These are phyloP conservation scores for Cacoxenus indagator DNA, from an alignment of 2,888 invertebrate species.

Conservation along the genomic window DNA sequence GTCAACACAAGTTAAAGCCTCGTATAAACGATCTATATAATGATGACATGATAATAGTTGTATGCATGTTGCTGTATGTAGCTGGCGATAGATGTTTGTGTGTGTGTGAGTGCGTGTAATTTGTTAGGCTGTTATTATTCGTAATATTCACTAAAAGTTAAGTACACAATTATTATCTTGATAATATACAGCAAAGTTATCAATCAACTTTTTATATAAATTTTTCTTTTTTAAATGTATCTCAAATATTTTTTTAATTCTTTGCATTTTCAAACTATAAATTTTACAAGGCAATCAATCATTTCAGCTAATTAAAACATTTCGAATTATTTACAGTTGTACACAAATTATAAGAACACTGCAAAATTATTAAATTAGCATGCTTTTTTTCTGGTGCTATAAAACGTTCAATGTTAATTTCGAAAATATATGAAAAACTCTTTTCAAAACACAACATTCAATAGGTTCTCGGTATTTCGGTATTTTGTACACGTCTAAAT, in stretches of 20 bases:
- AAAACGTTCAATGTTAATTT: conserved; percentile 12
- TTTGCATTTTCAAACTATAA: conserved; percentile 17
- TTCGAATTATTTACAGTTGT: not conserved
- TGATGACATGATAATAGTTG: not conserved
- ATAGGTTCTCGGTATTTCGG: not conserved
- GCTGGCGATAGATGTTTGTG: conserved; percentile 20
- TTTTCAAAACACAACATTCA: conserved; percentile 29
- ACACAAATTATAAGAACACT: not conserved
- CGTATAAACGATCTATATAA: not conserved
- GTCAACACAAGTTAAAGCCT: too few species aligned
- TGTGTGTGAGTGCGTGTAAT: conserved; percentile 32
- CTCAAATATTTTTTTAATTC: too few species aligned
- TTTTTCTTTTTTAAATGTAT: conserved; percentile 24
- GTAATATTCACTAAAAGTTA: conserved; percentile 17
- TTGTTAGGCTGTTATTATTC: conserved; percentile 40
- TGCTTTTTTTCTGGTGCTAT: not conserved
- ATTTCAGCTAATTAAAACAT: not conserved
- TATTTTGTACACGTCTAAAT: conserved; percentile 21
- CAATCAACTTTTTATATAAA: conserved; percentile 14
- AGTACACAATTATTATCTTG: conserved; percentile 19
- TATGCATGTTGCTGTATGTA: conserved; percentile 26
- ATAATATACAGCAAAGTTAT: too few species aligned
- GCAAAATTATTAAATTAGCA: not conserved
- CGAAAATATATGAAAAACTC: conserved; percentile 12
- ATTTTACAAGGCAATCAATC: conserved; percentile 24